Percentiles rank a stretch among this genome's conserved stretches.
Conservation (phyloP, 2,888 invertebrate genomes). For the Temnothorax ravouxi region DNA sequence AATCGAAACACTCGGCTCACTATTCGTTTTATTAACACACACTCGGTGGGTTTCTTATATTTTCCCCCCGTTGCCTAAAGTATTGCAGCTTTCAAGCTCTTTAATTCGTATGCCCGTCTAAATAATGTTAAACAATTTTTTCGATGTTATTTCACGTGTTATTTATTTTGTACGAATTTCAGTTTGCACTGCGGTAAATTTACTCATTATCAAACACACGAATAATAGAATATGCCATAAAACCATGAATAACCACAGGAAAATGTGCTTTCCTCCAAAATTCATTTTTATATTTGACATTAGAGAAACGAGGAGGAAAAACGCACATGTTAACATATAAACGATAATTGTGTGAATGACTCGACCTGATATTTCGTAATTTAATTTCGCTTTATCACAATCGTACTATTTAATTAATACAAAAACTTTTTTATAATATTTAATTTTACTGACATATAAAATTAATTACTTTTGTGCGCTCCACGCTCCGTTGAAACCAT, state of each 20-base stretch:
- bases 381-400: conserved; percentile 12
- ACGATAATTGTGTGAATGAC: conserved; percentile 5
- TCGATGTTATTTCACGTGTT: neutral
- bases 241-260: neutral
- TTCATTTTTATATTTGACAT: conserved; percentile 9
- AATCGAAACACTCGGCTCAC: conserved; percentile 22
- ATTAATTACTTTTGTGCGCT: conserved; percentile 2
- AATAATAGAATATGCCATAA: conserved; percentile 1
- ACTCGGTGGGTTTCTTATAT: neutral
- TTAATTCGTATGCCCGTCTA: neutral
- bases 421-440: neutral
- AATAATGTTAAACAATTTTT: conserved; percentile 5
- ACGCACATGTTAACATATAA: too few relatives aligned
- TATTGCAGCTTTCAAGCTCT: neutral
- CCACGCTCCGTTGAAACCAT: neutral
- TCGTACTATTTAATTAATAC: neutral
- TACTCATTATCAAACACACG: neutral
- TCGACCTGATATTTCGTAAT: conserved; percentile 17
- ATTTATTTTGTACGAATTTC: neutral
- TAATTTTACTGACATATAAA: conserved; percentile 7
- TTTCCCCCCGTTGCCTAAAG: neutral
- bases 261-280: neutral
- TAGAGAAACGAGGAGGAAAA: neutral
- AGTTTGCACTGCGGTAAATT: neutral
- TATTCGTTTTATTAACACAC: conserved; percentile 35